A percentile compares a stretch with the other conserved stretches of the same genome.
These are phyloP conservation scores for Cotesia typhae DNA, from an alignment of 1,140 invertebrate species.

Conservation along the genomic window DNA sequence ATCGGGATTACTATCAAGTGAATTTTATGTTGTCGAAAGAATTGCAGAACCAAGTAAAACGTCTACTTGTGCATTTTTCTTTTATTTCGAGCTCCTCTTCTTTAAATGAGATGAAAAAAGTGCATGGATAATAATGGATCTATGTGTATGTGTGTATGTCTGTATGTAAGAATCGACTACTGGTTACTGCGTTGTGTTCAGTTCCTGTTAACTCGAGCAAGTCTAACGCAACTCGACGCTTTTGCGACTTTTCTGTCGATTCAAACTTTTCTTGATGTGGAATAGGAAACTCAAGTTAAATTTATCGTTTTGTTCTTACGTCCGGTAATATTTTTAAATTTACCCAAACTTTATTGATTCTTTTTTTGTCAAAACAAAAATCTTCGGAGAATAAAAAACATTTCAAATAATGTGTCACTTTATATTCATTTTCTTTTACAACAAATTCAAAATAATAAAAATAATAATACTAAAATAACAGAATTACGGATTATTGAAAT, in stretches of 20 bases:
- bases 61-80: slow-evolving; percentile 12
- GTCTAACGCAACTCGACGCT: slow-evolving; percentile 27
- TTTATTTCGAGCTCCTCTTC: neutral
- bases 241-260: slow-evolving; percentile 26
- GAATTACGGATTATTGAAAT: neutral
- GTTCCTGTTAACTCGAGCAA: slow-evolving; percentile 18
- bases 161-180: neutral
- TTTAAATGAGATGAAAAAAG: neutral
- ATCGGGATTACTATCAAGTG: slow-evolving; percentile 7
- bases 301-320: slow-evolving; percentile 13
- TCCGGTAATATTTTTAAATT: neutral
- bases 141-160: neutral
- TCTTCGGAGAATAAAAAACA: neutral
- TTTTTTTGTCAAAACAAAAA: neutral
- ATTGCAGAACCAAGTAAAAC: slow-evolving; percentile 3
- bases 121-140: too few relatives aligned
- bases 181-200: neutral
- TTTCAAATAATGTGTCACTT: neutral
- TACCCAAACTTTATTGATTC: neutral
- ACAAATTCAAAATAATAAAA: too few relatives aligned
- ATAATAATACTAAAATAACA: neutral
- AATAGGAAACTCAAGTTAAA: slow-evolving; percentile 19
- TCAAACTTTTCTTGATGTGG: slow-evolving; percentile 16
- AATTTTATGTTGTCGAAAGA: slow-evolving; percentile 2
- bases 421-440: neutral